These are phyloP conservation scores for Lasius platythorax DNA, from an alignment of 2,888 invertebrate genomes.

Conservation along the genomic window DNA sequence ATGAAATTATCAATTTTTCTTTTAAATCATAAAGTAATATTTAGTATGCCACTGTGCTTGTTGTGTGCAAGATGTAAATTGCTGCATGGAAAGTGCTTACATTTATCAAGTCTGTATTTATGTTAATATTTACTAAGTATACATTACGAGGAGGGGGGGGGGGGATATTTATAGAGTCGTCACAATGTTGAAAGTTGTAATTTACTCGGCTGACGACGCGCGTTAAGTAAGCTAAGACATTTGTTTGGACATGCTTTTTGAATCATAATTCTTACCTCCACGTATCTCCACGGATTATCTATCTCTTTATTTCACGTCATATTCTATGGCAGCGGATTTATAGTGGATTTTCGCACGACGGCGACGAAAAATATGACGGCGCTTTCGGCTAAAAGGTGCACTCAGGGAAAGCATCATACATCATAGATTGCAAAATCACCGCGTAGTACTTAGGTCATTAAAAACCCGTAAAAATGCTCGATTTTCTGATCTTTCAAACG, in stretches of 20 bases:
- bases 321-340: constrained; percentile 35
- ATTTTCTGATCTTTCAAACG: constrained; percentile 2
- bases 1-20: background rate
- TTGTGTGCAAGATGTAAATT: background rate
- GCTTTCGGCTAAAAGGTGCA: constrained; percentile 38
- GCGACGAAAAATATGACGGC: constrained; percentile 41
- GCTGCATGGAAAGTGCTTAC: background rate
- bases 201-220: background rate
- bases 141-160: background rate
- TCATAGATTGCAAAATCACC: constrained; percentile 43
- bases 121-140: constrained; percentile 12
- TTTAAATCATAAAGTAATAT: background rate
- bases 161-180: background rate
- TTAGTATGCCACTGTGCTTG: background rate
- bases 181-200: background rate
- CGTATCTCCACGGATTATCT: constrained; percentile 38
- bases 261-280: constrained; percentile 36
- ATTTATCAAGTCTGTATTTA: background rate
- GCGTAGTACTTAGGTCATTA: constrained; percentile 15
- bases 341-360: constrained; percentile 38
- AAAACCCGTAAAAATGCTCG: constrained; percentile 10
- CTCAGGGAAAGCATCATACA: constrained; percentile 26
- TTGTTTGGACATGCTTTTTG: constrained; percentile 43
- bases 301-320: constrained; percentile 44
- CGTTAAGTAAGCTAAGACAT: constrained; percentile 22